These are phyloP conservation scores for Eupsilia transversa DNA, from an alignment of 2,888 invertebrate genomes.

Conservation along the genomic window DNA sequence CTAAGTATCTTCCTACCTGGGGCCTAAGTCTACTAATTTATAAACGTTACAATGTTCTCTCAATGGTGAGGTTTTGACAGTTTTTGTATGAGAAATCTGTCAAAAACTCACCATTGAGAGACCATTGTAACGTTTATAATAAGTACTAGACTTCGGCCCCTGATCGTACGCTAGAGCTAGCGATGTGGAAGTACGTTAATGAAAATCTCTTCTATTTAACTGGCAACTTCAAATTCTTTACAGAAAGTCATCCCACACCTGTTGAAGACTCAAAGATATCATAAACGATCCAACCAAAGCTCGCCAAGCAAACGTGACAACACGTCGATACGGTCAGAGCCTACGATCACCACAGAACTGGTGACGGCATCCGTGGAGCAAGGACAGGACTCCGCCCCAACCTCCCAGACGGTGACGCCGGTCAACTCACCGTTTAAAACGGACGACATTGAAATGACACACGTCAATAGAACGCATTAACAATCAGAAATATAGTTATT, in stretches of 20 bases:
- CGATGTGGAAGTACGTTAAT: not conserved
- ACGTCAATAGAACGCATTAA: conserved; percentile 68
- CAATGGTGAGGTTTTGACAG: too few relatives aligned
- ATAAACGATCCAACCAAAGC: conserved; percentile 71
- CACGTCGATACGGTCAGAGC: conserved; percentile 80
- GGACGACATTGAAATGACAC: conserved; percentile 79
- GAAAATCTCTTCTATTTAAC: not conserved
- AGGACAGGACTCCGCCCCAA: conserved; percentile 78
- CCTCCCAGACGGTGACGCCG: conserved; percentile 79
- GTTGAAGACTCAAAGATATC: conserved; percentile 74
- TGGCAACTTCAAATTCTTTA: conserved; percentile 44
- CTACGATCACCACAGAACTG: conserved; percentile 83
- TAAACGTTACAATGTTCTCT: too few relatives aligned
- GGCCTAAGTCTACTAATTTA: too few relatives aligned
- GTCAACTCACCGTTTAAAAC: conserved; percentile 61
- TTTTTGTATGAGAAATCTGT: too few relatives aligned
- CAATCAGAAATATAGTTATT: conserved; percentile 17
- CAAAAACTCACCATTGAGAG: too few relatives aligned
- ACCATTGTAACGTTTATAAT: too few relatives aligned
- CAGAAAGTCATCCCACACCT: conserved; percentile 84
- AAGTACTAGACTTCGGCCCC: too few relatives aligned
- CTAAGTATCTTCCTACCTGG: not conserved
- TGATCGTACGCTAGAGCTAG: not conserved
- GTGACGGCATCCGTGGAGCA: conserved; percentile 83
- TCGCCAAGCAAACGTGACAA: conserved; percentile 81